Evolutionary conservation across 2,797 vertebrate genomes (phyloP), one percentile per base, ranked within the genome.

Genomic region (Enoplosus armatus): DNA sequence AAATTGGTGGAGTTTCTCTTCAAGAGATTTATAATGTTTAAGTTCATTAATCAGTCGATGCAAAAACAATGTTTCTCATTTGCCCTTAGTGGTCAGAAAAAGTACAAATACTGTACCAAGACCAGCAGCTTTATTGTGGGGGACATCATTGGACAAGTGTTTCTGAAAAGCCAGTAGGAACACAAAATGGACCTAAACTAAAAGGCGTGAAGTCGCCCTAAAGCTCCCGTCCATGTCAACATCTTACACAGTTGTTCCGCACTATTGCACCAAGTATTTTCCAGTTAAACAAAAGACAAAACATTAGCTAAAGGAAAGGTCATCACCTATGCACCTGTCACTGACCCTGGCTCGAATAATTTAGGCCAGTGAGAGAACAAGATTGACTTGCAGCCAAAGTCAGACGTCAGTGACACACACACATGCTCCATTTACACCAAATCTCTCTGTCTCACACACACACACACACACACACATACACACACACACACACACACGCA

Each of bases 361-460:
- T 61, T 53, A 41, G 20, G 18, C 20, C 54, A 72, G 18, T 60
- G 22, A 54, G 37, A 56, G 15, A 37, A 66, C 18, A n/a, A 35
- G n/a, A 56, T 18, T 64, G 33, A 75, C 43, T 62, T 0, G 0
- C 37, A 58, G 58, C 27, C 56, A 31, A 20, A 48, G 54, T 76
- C 50, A 79, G 11, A 79, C 50, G 29, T 67, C 63, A 56, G 11
- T 60, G 5, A 48, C 51, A 67, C 55, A 62, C 43, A 33, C 10
- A 16, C 55, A 27, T 31, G n/a, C 22, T 56, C 37, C 51, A 24
- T 64, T 64, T 7, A 24, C 24, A 29, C 15, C 20, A 27, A 51
- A 22, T 51, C 54, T 16, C 27, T 43, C 14, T 3, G 7, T 22
- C 15, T 43, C 41, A 10, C 35, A 10, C 35, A 10, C 35, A 9